Conservation (phyloP, 2,797 vertebrate genomes). For the Falco peregrinus region DNA sequence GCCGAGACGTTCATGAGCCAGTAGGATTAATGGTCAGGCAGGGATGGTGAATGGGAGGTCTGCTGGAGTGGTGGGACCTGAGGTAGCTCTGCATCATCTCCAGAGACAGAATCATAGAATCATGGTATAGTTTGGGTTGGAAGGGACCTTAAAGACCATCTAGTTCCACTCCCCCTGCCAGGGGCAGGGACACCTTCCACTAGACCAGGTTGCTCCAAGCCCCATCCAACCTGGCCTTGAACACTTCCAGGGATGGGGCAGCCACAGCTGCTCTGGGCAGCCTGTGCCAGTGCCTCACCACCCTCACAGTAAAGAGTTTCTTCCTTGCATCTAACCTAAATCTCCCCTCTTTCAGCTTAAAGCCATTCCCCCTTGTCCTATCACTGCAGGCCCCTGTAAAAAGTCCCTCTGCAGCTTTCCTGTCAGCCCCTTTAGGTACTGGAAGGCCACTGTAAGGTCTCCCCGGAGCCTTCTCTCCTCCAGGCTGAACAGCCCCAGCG, state of each 20-base stretch:
- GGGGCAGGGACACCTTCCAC: no score
- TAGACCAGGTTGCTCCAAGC: no score
- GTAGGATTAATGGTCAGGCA: fast-evolving
- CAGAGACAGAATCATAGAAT: fast-evolving
- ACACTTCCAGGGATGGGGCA: no score
- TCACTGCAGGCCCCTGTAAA: no score
- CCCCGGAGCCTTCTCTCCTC: no score
- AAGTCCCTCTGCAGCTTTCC: no score
- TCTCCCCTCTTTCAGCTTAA: background rate
- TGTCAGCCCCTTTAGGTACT: no score
- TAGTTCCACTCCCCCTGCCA: no score
- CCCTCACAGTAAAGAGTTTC: background rate
- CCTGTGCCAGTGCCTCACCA: background rate
- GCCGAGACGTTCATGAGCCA: background rate
- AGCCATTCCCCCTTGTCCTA: background rate
- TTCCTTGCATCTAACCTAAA: background rate
- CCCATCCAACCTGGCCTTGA: no score
- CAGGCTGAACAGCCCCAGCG: no score
- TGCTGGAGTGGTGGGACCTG: background rate
- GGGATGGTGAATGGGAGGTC: background rate
- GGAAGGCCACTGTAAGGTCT: background rate
- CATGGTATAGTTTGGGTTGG: no score
- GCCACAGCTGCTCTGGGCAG: background rate
- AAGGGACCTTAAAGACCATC: no score
- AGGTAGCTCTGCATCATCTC: background rate